phyloP scores from a whole-genome alignment of 2,888 invertebrate species.

The Nymphalis polychloros region DNA sequence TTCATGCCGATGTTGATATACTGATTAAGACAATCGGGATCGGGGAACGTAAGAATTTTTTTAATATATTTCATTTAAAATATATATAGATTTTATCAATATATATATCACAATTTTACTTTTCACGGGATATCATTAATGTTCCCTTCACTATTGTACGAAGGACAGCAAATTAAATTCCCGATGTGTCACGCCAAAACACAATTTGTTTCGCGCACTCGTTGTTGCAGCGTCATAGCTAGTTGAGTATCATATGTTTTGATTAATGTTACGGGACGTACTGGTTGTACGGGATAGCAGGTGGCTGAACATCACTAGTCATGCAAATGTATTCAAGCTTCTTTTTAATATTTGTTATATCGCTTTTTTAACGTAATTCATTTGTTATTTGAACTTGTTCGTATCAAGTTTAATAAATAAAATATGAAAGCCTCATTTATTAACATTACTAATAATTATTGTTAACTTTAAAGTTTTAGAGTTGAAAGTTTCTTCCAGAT shows the following conservation, averaged over 20 bases:
- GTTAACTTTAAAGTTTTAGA: too few relatives aligned
- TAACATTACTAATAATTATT: too few relatives aligned
- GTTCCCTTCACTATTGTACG: conserved; percentile 3
- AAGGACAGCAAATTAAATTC: conserved; percentile 51
- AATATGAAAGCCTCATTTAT: too few relatives aligned
- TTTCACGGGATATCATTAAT: neutral
- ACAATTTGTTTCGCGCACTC: conserved; percentile 57
- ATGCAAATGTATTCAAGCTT: conserved; percentile 1
- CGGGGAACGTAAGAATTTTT: too few relatives aligned
- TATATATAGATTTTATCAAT: too few relatives aligned
- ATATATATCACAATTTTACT: too few relatives aligned
- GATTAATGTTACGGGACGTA: conserved; percentile 2
- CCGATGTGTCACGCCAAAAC: conserved; percentile 53
- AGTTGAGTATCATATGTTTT: conserved; percentile 3
- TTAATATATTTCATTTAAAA: too few relatives aligned
- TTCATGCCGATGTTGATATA: too few relatives aligned
- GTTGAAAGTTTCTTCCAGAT: too few relatives aligned
- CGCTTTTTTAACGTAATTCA: neutral
- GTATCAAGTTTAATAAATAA: neutral
- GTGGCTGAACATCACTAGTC: conserved; percentile 2
- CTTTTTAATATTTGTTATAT: neutral
- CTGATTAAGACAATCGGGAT: too few relatives aligned
- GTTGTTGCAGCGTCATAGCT: conserved; percentile 45
- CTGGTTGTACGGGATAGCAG: neutral
- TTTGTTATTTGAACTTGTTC: neutral